Base-by-base conservation (phyloP, 1,140 invertebrate genomes). In the Drosophila virilis region DNA sequence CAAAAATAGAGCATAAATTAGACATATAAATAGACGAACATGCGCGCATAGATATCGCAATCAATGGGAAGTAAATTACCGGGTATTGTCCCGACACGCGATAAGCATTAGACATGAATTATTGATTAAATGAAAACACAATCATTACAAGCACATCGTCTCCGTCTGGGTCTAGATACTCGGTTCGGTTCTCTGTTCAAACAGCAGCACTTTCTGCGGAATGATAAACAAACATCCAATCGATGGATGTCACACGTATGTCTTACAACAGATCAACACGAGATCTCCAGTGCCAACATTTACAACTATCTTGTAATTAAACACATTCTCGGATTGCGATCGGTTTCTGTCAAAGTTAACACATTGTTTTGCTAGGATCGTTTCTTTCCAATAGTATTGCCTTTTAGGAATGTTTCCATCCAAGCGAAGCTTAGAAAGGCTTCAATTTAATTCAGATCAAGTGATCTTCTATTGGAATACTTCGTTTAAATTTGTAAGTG, bases 41-140 rank as follows among this genome's bases (percentile, higher is more conserved):
- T 4, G 8, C 7, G 8, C 7, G 22, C 12, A 40, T 15, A 59
- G 17, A 40, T 35, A 58, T 65, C 51, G 37, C 61, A 65, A 72
- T 67, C 70, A 58, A 43, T 77, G 80, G 79, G 79, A 68, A 74
- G 78, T 79, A 85, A 84, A 84, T 85, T 61, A 80, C 33, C 35
- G 68, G 37, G 57, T 37, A 50, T 71, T 65, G 58, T 57, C 55
- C 72, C 59, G 51, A 35, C 67, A 62, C 45, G 60, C 54, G 64
- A 78, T 59, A 58, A 38, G 59, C 38, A 52, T 58, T 59, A 66
- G 45, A 80, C 79, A 78, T 68, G 38, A 83, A 75, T 76, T 82
- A 82, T 83, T 83, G 80, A 82, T 83, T 78, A 75, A 78, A 43
- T 45, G 42, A 22, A 74, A 68, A 78, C 71, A 74, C 48, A 68